A percentile compares a stretch with the other conserved stretches of the same genome.
Evolutionary conservation across 2,888 invertebrate genomes (phyloP).

Genomic region (Buathra laborator): DNA sequence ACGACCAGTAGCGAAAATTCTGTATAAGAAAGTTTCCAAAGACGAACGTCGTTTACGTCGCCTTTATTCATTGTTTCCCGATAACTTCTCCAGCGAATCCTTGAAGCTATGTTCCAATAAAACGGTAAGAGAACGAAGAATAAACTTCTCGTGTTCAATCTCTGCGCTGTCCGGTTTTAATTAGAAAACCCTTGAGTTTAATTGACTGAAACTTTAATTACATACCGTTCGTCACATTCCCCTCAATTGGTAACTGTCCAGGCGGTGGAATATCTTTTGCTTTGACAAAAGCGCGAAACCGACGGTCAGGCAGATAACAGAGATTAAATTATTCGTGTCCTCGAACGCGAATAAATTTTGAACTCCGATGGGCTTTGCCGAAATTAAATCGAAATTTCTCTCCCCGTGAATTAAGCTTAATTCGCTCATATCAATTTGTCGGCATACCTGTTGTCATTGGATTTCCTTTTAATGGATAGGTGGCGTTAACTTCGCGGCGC

Average conservation of each 20-base stretch:
- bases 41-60: constrained; percentile 1
- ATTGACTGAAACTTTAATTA: constrained; percentile 58
- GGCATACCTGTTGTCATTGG: not conserved
- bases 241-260: constrained; percentile 7
- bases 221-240: constrained; percentile 34
- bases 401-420: not conserved
- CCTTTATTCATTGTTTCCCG: constrained; percentile 23
- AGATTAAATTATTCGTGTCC: constrained; percentile 39
- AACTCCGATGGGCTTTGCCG: not conserved
- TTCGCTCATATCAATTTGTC: constrained; percentile 6
- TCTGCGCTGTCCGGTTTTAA: constrained; percentile 43
- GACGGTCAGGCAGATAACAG: constrained; percentile 6
- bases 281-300: not conserved
- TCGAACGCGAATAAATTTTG: constrained; percentile 35
- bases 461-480: constrained; percentile 33
- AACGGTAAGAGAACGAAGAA: constrained; percentile 22
- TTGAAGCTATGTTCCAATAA: constrained; percentile 2
- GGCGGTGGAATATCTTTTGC: constrained; percentile 17
- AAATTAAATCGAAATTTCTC: constrained; percentile 6
- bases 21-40: not conserved
- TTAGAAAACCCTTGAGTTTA: constrained; percentile 50
- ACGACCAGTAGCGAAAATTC: not conserved
- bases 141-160: constrained; percentile 31
- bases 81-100: constrained; percentile 33
- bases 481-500: not conserved